Conservation (phyloP, 2,888 invertebrate species). For the Trachelus iudaicus region DNA sequence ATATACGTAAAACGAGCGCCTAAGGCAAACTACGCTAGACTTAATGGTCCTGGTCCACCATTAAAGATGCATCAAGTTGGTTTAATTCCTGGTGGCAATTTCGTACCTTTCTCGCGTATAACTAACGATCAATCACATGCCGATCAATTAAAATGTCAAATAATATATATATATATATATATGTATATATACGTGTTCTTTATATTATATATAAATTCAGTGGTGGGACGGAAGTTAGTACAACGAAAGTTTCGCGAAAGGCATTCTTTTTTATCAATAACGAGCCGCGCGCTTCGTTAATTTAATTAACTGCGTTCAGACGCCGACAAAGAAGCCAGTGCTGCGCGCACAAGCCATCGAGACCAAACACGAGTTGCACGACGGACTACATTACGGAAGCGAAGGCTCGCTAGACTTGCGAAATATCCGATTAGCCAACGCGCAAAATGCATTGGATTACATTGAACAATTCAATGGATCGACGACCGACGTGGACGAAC, state of each 20-base stretch:
- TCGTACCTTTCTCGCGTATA: background rate
- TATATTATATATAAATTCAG: background rate
- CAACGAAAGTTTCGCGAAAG: background rate
- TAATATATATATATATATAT: background rate
- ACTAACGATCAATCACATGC: background rate
- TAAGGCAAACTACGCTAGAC: background rate
- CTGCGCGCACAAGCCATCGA: background rate
- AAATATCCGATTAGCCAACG: background rate
- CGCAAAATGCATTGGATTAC: background rate
- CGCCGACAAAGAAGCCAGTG: background rate
- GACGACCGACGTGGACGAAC: background rate
- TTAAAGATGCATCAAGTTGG: background rate
- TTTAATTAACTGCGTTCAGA: background rate
- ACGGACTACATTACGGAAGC: background rate
- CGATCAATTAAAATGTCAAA: background rate
- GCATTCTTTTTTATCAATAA: background rate
- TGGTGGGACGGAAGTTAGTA: slow-evolving; percentile 1
- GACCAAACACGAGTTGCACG: background rate
- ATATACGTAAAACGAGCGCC: slow-evolving; percentile 3
- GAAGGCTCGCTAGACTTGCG: background rate
- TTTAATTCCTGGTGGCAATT: background rate
- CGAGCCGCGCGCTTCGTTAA: background rate
- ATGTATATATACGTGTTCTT: too few species aligned
- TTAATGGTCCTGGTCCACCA: background rate
- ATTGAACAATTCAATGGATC: background rate